These are phyloP conservation scores for Drosophila micromelanica DNA, from an alignment of 1,140 invertebrate genomes.

Conservation along the genomic window DNA sequence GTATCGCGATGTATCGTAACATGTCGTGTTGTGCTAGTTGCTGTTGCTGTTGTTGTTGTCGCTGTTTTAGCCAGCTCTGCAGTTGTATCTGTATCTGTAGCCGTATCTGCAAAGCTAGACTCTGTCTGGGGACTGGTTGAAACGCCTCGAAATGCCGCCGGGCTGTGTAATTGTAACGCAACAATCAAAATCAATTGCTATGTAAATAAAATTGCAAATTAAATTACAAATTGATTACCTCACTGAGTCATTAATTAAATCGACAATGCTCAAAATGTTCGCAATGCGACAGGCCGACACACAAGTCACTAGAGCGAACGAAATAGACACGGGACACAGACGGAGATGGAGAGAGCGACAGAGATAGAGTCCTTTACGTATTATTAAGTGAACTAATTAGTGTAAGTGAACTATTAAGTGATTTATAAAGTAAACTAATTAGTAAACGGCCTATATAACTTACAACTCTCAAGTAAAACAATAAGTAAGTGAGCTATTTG, in stretches of 20 bases:
- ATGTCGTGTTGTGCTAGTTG: constrained; percentile 14
- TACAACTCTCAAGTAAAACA: too few species aligned
- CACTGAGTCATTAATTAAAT: constrained; percentile 81
- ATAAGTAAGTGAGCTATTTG: too few species aligned
- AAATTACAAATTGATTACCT: constrained; percentile 83
- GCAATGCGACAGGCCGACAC: constrained; percentile 5
- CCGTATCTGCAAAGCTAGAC: constrained; percentile 13
- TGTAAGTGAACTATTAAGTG: not conserved
- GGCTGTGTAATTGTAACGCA: constrained; percentile 74
- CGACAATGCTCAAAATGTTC: constrained; percentile 25
- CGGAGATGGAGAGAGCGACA: not conserved
- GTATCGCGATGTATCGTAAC: constrained; percentile 14
- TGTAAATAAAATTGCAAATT: constrained; percentile 80
- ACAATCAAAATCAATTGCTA: constrained; percentile 83
- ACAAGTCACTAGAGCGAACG: not conserved
- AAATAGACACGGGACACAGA: too few species aligned
- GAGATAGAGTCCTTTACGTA: too few species aligned
- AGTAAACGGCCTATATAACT: too few species aligned
- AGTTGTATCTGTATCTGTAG: constrained; percentile 13
- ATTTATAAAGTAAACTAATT: not conserved
- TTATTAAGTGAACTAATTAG: not conserved
- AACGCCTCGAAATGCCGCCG: constrained; percentile 54
- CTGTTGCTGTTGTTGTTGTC: constrained; percentile 1
- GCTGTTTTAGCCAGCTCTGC: constrained; percentile 9
- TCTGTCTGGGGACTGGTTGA: constrained; percentile 37